Evolutionary conservation across 2,113 vertebrate genomes (phyloP), one percentile per base, ranked within the genome.

Genomic region (Sceloporus undulatus): DNA sequence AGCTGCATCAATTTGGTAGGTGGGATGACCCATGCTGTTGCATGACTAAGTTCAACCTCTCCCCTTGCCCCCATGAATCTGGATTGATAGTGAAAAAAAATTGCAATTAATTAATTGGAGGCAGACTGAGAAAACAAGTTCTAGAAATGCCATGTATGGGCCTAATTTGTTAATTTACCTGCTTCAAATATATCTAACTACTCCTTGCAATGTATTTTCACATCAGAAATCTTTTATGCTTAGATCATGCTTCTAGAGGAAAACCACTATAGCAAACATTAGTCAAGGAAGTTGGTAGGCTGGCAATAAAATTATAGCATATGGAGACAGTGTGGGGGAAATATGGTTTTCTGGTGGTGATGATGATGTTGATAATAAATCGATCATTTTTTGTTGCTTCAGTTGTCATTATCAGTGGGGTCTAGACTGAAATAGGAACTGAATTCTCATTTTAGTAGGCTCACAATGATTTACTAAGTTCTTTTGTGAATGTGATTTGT

Each of bases 271-370:
- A 91, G 77, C 84, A 70, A 76, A 75, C 83, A 93, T 81, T 86
- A 94, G 88, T 66, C 79, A 94, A 87, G 88, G 52, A 76, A 92
- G 87, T 70, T 94, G 92, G 91, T 92, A 91, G 91, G 91, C 79
- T 95, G 27, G 82, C 85, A 93, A 90, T 92, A 93, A 94, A 94
- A 93, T 88, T 87, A 79, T 10, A 92, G 90, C 91, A 92, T 92
- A 92, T 93, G 90, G 89, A 95, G 74, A 90, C 70, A 91, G 89
- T 90, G 89, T 86, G 29, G 88, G 90, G 93, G 92, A 90, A 93
- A 48, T 34, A 10, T 74, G 54, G 79, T 83, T 86, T 91, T 93
- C 91, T 84, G 89, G 78, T 83, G 91, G 89, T 74, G 38, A 29
- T 90, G 90, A 93, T 40, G 0, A 29, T 56, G 89, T 76, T 90